Conservation (phyloP, 2,113 vertebrate genomes). For the Bos javanicus region DNA sequence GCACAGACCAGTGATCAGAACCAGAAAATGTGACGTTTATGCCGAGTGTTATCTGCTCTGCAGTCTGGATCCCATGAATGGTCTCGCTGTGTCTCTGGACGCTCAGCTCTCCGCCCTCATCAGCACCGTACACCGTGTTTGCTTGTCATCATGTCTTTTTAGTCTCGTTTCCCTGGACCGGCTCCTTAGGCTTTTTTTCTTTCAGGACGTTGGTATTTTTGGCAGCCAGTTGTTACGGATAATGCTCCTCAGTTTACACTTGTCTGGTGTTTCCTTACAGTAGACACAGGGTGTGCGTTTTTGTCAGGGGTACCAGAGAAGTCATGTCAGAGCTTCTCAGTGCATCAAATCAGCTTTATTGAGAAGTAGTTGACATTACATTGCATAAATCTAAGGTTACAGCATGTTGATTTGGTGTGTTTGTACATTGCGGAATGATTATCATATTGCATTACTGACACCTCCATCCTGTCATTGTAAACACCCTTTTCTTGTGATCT, state of each 20-base stretch:
- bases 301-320: not conserved
- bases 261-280: not conserved
- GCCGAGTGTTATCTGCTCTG: rapidly evolving
- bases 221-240: not conserved
- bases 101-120: no score
- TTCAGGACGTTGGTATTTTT: not conserved
- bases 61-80: not conserved
- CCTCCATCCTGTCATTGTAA: not conserved
- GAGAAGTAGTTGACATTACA: not conserved
- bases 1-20: not conserved
- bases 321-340: no score
- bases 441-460: not conserved
- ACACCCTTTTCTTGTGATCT: not conserved
- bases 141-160: not conserved
- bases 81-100: not conserved
- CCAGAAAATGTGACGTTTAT: not conserved
- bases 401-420: not conserved
- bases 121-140: rapidly evolving
- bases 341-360: not conserved
- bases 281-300: not conserved
- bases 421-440: not conserved
- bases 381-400: not conserved
- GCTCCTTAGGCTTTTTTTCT: not conserved
- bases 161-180: not conserved
- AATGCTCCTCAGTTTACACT: not conserved